phyloP scores from a whole-genome alignment of 2,113 vertebrate genomes.

The Phocoena phocoena region DNA sequence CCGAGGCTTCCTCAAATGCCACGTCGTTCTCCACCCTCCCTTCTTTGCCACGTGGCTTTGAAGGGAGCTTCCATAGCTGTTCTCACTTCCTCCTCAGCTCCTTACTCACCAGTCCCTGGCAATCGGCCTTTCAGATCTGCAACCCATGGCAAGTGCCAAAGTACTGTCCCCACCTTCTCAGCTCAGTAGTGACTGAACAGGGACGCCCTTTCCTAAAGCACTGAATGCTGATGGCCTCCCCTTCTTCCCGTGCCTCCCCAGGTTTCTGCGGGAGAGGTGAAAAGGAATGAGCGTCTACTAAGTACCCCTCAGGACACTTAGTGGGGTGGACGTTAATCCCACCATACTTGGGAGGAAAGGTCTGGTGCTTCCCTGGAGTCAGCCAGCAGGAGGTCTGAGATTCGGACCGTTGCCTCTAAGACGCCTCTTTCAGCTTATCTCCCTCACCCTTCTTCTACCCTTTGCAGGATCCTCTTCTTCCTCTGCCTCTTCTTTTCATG shows the following conservation, averaged over 20 bases:
- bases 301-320: neutral
- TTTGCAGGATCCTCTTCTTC: neutral
- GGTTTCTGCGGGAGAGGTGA: neutral
- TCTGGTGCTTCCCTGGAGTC: neutral
- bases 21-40: neutral
- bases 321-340: neutral
- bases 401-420: no score
- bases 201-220: neutral
- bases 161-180: neutral
- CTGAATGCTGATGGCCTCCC: neutral
- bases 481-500: neutral
- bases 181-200: neutral
- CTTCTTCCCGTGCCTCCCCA: neutral
- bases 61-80: neutral
- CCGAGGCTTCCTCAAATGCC: neutral
- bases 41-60: rapidly evolving
- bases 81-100: neutral
- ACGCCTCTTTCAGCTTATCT: neutral
- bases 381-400: neutral
- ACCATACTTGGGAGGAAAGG: rapidly evolving
- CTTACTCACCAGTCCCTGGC: neutral
- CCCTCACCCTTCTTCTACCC: neutral
- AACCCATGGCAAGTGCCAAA: neutral
- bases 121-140: neutral
- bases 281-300: neutral